phyloP scores from a whole-genome alignment of 23 tunicate genomes.

The Trididemnum clinides region DNA sequence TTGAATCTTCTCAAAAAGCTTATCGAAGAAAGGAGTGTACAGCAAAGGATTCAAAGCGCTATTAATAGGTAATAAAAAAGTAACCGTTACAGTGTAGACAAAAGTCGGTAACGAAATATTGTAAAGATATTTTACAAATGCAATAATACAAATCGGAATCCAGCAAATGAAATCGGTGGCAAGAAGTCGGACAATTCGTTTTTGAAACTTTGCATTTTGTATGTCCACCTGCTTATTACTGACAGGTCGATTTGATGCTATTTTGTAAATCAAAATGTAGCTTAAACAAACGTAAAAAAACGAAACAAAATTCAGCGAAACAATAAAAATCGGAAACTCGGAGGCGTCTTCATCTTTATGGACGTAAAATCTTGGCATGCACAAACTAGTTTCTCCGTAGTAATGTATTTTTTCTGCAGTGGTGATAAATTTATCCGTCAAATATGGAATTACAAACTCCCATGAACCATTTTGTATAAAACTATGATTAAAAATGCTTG shows the following conservation, averaged over 20 bases:
- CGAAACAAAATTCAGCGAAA: neutral
- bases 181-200: neutral
- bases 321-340: neutral
- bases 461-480: neutral
- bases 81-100: neutral
- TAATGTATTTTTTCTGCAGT: neutral
- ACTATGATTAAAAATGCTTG: neutral
- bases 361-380: conserved; percentile 18
- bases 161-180: conserved; percentile 41
- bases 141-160: conserved; percentile 44
- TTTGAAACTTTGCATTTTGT: neutral
- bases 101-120: neutral
- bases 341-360: neutral
- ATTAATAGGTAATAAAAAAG: conserved; percentile 42
- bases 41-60: conserved; percentile 42
- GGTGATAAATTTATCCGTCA: neutral
- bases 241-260: neutral
- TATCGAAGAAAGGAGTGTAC: conserved; percentile 4
- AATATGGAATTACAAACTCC: neutral
- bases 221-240: neutral
- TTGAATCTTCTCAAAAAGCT: too few species aligned
- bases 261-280: neutral
- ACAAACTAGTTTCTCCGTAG: conserved; percentile 13
- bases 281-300: neutral
- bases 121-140: neutral